A percentile compares a stretch with the other conserved stretches of the same genome.
Evolutionary conservation across 1,140 invertebrate genomes (phyloP).

Genomic region (Heliconius nattereri): DNA sequence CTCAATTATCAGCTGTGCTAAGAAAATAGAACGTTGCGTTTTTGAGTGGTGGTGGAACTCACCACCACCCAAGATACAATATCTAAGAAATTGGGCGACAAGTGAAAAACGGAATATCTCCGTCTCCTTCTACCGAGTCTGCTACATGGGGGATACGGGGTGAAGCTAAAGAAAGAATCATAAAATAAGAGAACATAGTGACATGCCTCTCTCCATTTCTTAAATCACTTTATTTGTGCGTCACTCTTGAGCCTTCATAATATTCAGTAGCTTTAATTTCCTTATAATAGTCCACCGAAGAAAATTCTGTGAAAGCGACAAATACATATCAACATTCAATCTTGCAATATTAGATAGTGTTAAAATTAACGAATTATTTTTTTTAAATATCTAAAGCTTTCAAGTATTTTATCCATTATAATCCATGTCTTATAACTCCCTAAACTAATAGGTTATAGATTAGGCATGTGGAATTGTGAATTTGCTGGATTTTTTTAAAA

Average conservation of each 20-base stretch:
- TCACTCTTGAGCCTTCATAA: background rate
- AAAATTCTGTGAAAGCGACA: constrained; percentile 24
- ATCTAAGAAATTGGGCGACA: too few relatives aligned
- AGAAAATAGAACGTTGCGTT: too few relatives aligned
- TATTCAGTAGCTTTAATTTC: constrained; percentile 21
- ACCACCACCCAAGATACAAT: too few relatives aligned
- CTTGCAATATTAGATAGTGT: constrained; percentile 13
- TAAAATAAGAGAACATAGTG: too few relatives aligned
- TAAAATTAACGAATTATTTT: background rate
- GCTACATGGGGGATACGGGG: too few relatives aligned
- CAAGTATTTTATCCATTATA: background rate
- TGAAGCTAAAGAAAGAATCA: too few relatives aligned
- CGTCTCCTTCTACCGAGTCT: too few relatives aligned
- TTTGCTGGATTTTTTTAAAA: too few relatives aligned
- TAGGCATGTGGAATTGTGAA: background rate
- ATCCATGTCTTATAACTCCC: background rate
- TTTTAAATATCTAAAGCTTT: background rate
- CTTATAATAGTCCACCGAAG: constrained; percentile 11
- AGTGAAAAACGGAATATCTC: too few relatives aligned
- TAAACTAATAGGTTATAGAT: background rate
- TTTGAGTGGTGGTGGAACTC: too few relatives aligned
- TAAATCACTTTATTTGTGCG: background rate
- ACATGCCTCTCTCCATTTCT: too few relatives aligned
- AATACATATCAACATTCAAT: constrained; percentile 30
- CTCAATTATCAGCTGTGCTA: too few relatives aligned